Evolutionary conservation across 2,888 invertebrate genomes (phyloP).

Genomic region (Emmelina monodactyla): DNA sequence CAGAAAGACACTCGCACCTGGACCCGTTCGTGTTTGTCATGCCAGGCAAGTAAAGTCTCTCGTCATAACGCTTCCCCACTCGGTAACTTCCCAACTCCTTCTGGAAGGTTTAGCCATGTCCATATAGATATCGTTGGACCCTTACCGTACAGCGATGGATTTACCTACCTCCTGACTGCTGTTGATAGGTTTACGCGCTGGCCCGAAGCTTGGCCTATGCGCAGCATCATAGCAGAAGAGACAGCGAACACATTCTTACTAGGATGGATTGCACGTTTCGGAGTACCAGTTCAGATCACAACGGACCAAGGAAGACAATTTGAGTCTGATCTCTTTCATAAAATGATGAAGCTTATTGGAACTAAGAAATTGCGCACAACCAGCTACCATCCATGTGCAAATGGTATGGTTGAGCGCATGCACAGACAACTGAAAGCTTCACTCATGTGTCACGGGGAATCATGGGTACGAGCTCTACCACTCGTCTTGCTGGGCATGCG

Average conservation of each 20-base stretch:
- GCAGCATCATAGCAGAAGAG: constrained; percentile 14
- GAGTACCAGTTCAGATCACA: constrained; percentile 11
- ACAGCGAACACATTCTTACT: constrained; percentile 11
- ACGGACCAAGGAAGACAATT: constrained; percentile 18
- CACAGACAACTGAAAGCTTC: constrained; percentile 18
- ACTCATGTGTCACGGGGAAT: constrained; percentile 13
- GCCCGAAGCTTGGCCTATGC: constrained; percentile 18
- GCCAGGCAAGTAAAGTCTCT: constrained; percentile 21
- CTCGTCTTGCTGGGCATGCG: no score
- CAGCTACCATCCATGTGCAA: constrained; percentile 11
- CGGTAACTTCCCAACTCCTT: constrained; percentile 9
- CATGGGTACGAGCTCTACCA: no score
- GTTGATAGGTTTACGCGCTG: constrained; percentile 21
- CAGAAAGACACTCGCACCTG: constrained; percentile 22
- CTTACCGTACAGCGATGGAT: constrained; percentile 8
- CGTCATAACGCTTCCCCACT: constrained; percentile 13
- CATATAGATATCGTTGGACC: constrained; percentile 35
- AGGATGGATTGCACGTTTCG: constrained; percentile 18
- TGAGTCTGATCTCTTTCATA: constrained; percentile 14
- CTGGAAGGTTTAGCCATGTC: constrained; percentile 14
- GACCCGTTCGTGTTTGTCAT: constrained; percentile 22
- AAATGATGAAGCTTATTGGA: constrained; percentile 4
- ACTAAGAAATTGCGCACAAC: constrained; percentile 9
- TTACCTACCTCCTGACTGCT: constrained; percentile 18
- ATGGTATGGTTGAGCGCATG: constrained; percentile 14